Conservation (phyloP, 2,888 invertebrate genomes). For the Sthenelais limicola region DNA sequence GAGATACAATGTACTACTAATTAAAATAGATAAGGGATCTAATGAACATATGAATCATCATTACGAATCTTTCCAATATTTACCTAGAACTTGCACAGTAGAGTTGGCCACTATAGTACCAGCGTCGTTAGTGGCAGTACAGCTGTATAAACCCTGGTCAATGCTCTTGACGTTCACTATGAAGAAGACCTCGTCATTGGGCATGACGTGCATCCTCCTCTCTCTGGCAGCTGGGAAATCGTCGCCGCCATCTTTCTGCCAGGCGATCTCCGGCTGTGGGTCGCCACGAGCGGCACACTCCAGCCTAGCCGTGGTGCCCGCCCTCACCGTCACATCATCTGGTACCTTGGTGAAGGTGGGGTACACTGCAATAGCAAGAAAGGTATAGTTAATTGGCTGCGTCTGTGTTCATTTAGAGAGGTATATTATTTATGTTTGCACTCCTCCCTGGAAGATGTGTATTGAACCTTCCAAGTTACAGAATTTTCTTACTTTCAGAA, state of each 20-base stretch:
- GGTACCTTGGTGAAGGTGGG: constrained; percentile 90
- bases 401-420: no score
- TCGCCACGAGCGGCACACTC: constrained; percentile 93
- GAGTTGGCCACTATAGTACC: constrained; percentile 90
- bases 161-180: constrained; percentile 91
- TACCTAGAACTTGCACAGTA: constrained; percentile 82
- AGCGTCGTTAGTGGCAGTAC: constrained; percentile 91
- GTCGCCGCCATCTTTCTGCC: constrained; percentile 74
- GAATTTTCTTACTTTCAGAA: no score
- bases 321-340: constrained; percentile 85
- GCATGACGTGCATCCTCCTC: constrained; percentile 92
- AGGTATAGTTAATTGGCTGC: no score
- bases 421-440: no score
- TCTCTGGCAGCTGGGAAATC: constrained; percentile 93
- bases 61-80: no score
- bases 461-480: no score
- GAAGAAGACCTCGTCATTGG: constrained; percentile 89
- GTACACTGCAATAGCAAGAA: constrained; percentile 80
- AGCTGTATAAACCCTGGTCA: constrained; percentile 94
- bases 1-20: no score
- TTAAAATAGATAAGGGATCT: no score
- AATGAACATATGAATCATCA: no score
- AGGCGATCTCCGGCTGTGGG: constrained; percentile 79
- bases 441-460: no score
- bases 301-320: constrained; percentile 87